Evolutionary conservation across 2,797 vertebrate genomes (phyloP).

Genomic region (Brachyrhaphis roseni): DNA sequence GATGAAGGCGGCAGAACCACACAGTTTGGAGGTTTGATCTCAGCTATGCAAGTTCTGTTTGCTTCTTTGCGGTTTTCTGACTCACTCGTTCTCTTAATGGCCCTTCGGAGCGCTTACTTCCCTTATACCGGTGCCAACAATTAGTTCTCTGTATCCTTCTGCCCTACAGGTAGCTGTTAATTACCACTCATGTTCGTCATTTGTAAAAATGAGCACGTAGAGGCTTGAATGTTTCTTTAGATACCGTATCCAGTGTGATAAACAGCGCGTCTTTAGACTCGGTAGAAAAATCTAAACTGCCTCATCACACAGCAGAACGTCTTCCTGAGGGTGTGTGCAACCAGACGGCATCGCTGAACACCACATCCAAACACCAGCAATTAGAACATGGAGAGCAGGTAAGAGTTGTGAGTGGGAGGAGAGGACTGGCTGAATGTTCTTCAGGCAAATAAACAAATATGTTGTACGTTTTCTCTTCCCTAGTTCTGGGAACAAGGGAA

Average conservation of each 20-base stretch:
- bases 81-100: constrained; percentile 16
- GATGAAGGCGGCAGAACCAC: constrained; percentile 11
- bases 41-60: not conserved
- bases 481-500: constrained; percentile 16
- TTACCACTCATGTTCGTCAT: constrained; percentile 37
- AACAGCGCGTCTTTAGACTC: constrained; percentile 28
- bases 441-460: constrained; percentile 30
- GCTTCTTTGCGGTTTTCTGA: constrained; percentile 22
- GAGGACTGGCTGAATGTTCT: constrained; percentile 31
- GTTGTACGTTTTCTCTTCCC: constrained; percentile 13
- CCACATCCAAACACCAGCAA: constrained; percentile 27
- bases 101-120: constrained; percentile 20
- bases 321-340: constrained; percentile 5
- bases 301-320: constrained; percentile 12
- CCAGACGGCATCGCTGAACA: not conserved
- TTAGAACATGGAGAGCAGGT: constrained; percentile 45
- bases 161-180: constrained; percentile 52
- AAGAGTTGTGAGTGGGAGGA: constrained; percentile 42
- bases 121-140: constrained; percentile 42
- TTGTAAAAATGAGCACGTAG: constrained; percentile 37
- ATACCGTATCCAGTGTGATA: constrained; percentile 38
- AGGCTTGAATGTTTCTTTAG: constrained; percentile 47
- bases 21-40: constrained; percentile 24
- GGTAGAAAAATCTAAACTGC: constrained; percentile 23
- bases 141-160: constrained; percentile 24